Base-by-base conservation (phyloP, 2,797 vertebrate genomes). In the Glyptemys insculpta region DNA sequence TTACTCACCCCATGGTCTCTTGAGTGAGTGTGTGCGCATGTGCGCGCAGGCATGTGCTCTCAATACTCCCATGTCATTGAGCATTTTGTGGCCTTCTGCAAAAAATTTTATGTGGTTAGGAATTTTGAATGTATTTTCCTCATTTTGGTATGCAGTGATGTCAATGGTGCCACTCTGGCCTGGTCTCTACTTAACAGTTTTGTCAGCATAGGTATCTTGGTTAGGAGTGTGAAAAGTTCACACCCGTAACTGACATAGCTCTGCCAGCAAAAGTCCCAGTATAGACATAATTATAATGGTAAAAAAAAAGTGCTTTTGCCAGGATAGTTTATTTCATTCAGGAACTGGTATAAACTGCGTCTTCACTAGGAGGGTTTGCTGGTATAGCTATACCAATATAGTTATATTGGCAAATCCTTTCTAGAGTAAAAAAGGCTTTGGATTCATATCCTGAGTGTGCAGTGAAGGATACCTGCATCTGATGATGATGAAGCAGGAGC, bases 1-100 rank as follows among this genome's bases (percentile, higher is more conserved):
- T 92, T 96, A 92, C 41, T 92, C 83, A 68, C 65, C 79, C 56
- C 34, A 37, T 84, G 81, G n/a, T 31, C 1, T 47, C 76, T 91
- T 15, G 12, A 93, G 41, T 53, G 80, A 23, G 87, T 92, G 92
- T 76, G 53, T 5, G 34, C 5, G 5, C 18, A 21, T 27, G 12
- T 37, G n/a, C 72, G 5, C 25, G 5, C 25, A 27, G 54, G 5
- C 56, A 57, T 27, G 29, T 59, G 29, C 57, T 59, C 57, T 59
- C 8, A 23, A 54, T 54, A 54, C 21, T 54, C 29, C 6, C 6
- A 59, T 31, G 27, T 31, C 27, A 31, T 59, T 15, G 12, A 31
- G 29, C 12, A 31, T 59, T 59, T 59, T 59, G 57, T 31, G 57
- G 57, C 12, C 57, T 29, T 59, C 12, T 31, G 57, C 57, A 62